Evolutionary conservation across 2,888 invertebrate genomes (phyloP).

Genomic region (Troglohyphantes excavatus): DNA sequence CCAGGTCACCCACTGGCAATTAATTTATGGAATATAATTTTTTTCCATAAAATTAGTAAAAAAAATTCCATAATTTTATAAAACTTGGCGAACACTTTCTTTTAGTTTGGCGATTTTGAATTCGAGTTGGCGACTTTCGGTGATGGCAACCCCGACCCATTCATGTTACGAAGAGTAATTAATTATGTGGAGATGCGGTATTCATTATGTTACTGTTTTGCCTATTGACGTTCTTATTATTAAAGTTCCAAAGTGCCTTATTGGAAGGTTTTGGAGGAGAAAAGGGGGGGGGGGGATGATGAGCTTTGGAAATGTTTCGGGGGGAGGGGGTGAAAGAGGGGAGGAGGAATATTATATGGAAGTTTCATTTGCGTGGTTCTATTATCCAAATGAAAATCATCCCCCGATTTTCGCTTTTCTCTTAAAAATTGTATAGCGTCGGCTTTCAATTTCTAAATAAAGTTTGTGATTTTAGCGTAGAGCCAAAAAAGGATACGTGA

Average conservation of each 20-base stretch:
- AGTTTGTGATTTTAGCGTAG: constrained; percentile 54
- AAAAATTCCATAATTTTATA: neutral
- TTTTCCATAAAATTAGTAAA: no score
- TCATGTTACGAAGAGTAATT: constrained; percentile 54
- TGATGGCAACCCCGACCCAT: neutral
- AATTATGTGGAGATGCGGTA: constrained; percentile 74
- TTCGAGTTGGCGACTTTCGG: no score
- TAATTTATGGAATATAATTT: no score
- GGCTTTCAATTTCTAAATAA: constrained; percentile 64
- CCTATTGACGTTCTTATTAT: constrained; percentile 75
- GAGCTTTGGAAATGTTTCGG: constrained; percentile 51
- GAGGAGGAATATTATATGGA: constrained; percentile 26
- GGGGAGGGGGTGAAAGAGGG: constrained; percentile 27
- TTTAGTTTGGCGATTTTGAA: no score
- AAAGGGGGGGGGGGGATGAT: constrained; percentile 38
- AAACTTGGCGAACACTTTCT: no score
- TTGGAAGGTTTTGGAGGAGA: neutral
- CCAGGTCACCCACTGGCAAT: no score
- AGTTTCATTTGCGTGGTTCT: constrained; percentile 42
- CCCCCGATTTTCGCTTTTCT: constrained; percentile 63
- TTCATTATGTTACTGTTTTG: constrained; percentile 77
- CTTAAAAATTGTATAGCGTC: constrained; percentile 55
- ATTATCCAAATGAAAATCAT: constrained; percentile 76
- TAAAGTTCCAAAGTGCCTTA: constrained; percentile 77
- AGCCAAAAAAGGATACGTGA: constrained; percentile 24